Evolutionary conservation across 2,113 vertebrate genomes (phyloP).

Genomic region (Argyrosomus japonicus): DNA sequence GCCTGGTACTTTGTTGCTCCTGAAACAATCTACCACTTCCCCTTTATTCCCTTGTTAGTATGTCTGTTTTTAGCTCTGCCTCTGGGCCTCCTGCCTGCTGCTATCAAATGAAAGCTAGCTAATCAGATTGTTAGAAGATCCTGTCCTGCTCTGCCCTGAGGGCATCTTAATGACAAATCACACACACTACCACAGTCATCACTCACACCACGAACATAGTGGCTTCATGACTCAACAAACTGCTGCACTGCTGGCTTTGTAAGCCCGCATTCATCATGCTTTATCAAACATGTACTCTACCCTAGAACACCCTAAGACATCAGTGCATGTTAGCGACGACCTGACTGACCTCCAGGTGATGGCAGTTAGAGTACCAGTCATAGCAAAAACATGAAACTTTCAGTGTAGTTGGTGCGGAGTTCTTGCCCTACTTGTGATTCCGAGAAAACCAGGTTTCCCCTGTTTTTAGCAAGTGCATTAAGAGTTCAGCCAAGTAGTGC

Average conservation of each 20-base stretch:
- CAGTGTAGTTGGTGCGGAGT: background rate
- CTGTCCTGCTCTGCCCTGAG: constrained; percentile 60
- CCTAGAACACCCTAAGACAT: background rate
- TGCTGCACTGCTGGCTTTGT: background rate
- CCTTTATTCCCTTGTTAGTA: constrained; percentile 40
- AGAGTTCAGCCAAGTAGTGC: constrained; percentile 2
- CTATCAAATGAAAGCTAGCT: constrained; percentile 73
- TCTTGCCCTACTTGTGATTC: background rate
- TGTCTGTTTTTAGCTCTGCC: constrained; percentile 67
- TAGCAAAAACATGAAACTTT: constrained; percentile 1
- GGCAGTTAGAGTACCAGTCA: background rate
- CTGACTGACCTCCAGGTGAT: background rate
- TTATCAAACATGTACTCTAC: background rate
- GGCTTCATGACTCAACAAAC: constrained; percentile 23
- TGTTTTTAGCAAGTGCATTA: background rate
- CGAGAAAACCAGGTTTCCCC: background rate
- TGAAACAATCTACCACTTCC: constrained; percentile 38
- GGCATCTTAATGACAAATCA: constrained; percentile 62
- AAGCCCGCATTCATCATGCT: background rate
- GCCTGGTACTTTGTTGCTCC: constrained; percentile 21
- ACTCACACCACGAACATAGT: constrained; percentile 8
- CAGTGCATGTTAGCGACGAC: background rate
- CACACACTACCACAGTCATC: constrained; percentile 25
- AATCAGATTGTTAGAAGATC: constrained; percentile 72
- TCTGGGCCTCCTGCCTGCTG: constrained; percentile 62